Evolutionary conservation across 2,113 vertebrate genomes (phyloP).

Genomic region (Sardina pilchardus): DNA sequence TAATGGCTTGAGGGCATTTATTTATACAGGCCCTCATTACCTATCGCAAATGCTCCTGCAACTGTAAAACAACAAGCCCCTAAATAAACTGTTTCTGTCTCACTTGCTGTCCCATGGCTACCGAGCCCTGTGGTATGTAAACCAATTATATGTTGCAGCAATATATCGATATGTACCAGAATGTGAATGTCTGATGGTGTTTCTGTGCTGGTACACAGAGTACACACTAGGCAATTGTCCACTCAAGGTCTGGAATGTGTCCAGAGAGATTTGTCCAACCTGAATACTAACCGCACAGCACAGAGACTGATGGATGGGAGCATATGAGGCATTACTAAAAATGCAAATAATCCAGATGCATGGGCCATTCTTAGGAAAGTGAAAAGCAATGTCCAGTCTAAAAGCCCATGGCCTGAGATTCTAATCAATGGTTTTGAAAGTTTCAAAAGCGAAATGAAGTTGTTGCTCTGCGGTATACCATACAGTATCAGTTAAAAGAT

Average conservation of each 20-base stretch:
- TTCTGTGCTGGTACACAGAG: background rate
- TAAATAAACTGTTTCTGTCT: background rate
- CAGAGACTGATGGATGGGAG: background rate
- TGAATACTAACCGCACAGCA: background rate
- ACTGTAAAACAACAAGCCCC: background rate
- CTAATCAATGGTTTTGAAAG: background rate
- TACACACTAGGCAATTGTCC: background rate
- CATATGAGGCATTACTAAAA: background rate
- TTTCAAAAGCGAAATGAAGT: too few relatives aligned
- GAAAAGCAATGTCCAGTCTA: background rate
- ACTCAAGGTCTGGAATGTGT: constrained; percentile 4
- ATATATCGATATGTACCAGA: background rate
- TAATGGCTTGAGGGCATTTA: background rate
- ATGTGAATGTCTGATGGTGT: background rate
- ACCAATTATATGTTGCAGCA: background rate
- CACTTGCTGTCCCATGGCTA: background rate
- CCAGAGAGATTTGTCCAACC: background rate
- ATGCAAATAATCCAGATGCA: background rate
- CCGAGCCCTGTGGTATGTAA: background rate
- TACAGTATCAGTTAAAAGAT: too few relatives aligned
- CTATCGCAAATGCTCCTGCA: background rate
- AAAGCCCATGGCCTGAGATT: background rate
- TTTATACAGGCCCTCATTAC: background rate
- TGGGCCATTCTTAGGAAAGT: background rate
- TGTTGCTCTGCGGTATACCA: too few relatives aligned